Evolutionary conservation across 1,140 invertebrate species (phyloP).

Genomic region (Penaeus indicus): DNA sequence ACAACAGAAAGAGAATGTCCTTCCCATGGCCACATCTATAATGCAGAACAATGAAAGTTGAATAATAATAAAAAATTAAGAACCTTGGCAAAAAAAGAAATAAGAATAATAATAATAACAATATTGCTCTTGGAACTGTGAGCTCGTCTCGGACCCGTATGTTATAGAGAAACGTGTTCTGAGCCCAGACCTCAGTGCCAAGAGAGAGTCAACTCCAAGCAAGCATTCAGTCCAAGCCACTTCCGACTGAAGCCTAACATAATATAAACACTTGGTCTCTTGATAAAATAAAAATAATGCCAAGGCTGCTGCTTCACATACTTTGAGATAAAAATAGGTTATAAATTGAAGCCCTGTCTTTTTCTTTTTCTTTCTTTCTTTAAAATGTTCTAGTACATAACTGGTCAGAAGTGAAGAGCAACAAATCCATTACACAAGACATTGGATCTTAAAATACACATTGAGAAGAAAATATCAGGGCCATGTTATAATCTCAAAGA

Average conservation of each 20-base stretch:
- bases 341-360: not conserved
- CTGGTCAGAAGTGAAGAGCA: conserved; percentile 29
- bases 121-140: no score
- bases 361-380: conserved; percentile 24
- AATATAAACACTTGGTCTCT: no score
- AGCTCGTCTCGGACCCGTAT: no score
- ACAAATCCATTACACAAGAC: conserved; percentile 52
- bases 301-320: conserved; percentile 30
- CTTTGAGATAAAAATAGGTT: conserved; percentile 23
- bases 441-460: conserved; percentile 58
- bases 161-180: no score
- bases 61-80: no score
- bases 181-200: no score
- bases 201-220: no score
- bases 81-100: no score
- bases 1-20: not conserved
- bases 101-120: no score
- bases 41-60: conserved; percentile 33
- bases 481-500: conserved; percentile 36
- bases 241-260: no score
- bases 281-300: conserved; percentile 21
- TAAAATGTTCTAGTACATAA: conserved; percentile 19
- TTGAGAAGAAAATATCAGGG: conserved; percentile 45
- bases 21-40: conserved; percentile 31
- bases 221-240: no score